Conservation (phyloP, 2,888 invertebrate genomes). For the Conus canariensis region DNA sequence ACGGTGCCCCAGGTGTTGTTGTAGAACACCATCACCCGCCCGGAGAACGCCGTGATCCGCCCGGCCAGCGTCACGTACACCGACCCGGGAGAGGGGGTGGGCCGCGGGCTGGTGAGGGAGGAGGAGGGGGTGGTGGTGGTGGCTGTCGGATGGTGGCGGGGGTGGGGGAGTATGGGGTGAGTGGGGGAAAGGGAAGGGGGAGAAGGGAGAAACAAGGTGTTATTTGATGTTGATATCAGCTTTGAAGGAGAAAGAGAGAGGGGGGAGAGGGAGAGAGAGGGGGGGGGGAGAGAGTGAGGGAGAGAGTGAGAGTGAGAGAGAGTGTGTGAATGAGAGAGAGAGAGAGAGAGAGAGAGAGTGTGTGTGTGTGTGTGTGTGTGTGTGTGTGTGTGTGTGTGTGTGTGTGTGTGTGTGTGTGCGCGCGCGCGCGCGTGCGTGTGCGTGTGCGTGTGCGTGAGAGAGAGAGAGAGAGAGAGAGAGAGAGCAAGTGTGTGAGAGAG, state of each 20-base stretch:
- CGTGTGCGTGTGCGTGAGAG: not conserved
- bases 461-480: not conserved
- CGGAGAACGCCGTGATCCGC: constrained; percentile 45
- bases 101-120: not conserved
- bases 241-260: not conserved
- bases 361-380: not conserved
- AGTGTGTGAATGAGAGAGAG: too few species aligned
- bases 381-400: constrained; percentile 1
- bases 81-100: not conserved
- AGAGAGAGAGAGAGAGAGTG: too few species aligned
- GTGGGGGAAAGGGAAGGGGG: not conserved
- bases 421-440: not conserved
- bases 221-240: not conserved
- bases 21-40: constrained; percentile 61
- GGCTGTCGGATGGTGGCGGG: too few species aligned
- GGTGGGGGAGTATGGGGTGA: too few species aligned
- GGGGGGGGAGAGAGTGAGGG: too few species aligned
- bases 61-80: constrained; percentile 33
- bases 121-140: not conserved
- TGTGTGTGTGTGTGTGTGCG: not conserved
- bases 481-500: not conserved
- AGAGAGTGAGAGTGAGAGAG: too few species aligned
- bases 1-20: constrained; percentile 65
- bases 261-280: not conserved
- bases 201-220: not conserved